phyloP scores from a whole-genome alignment of 2,888 invertebrate species.

The Siphlonurus alternatus region DNA sequence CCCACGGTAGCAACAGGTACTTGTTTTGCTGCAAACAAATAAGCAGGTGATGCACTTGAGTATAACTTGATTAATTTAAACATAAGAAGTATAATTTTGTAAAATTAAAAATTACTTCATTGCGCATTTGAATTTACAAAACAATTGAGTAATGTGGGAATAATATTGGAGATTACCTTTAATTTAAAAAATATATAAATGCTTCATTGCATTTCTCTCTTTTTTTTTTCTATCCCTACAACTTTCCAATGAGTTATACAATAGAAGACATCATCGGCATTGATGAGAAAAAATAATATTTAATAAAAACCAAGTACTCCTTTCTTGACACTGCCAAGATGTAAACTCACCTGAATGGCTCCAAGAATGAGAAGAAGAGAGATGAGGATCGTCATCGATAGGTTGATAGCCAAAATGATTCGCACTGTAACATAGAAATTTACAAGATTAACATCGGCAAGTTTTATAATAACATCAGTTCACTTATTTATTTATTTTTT shows the following conservation, averaged over 20 bases:
- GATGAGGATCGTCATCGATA: conserved; percentile 67
- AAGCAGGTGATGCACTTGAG: not conserved
- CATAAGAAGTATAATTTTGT: not conserved
- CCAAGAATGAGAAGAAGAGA: conserved; percentile 59
- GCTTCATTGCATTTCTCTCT: no score
- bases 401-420: conserved; percentile 61
- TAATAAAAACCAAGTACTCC: no score
- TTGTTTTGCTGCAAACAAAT: conserved; percentile 44
- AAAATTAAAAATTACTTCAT: no score
- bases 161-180: no score
- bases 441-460: not conserved
- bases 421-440: conserved; percentile 40
- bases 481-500: not conserved
- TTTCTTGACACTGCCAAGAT: no score
- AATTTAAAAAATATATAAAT: no score
- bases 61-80: not conserved
- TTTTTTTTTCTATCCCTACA: no score
- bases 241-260: no score
- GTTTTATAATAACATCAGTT: conserved; percentile 2
- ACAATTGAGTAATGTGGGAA: no score
- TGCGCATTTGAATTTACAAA: no score
- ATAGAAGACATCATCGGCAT: no score
- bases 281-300: no score
- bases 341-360: conserved; percentile 53
- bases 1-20: conserved; percentile 71